These are phyloP conservation scores for Myripristis jacobus DNA, from an alignment of 2,797 vertebrate genomes.

Conservation along the genomic window DNA sequence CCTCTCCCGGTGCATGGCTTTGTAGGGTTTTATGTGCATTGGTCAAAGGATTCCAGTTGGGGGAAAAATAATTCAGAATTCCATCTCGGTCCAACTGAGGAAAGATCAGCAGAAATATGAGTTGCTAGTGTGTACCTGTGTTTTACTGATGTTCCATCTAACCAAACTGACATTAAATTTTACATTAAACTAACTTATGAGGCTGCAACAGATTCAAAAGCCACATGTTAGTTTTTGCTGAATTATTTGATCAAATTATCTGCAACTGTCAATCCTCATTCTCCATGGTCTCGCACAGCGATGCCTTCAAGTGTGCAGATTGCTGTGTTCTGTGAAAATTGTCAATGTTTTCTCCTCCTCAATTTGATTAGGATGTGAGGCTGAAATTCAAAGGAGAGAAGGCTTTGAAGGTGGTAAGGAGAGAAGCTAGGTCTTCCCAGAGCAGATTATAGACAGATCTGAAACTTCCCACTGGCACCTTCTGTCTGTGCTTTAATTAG, in stretches of 20 bases:
- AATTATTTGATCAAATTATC: slow-evolving; percentile 13
- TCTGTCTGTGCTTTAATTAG: slow-evolving; percentile 60
- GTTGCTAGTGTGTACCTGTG: neutral
- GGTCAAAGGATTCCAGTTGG: slow-evolving; percentile 6
- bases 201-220: neutral
- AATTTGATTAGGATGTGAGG: slow-evolving; percentile 70
- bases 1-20: slow-evolving; percentile 61
- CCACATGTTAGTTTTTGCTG: neutral
- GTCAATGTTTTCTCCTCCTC: slow-evolving; percentile 64
- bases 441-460: slow-evolving; percentile 72
- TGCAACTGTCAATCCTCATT: slow-evolving; percentile 6
- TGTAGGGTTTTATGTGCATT: slow-evolving; percentile 46
- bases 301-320: slow-evolving; percentile 63
- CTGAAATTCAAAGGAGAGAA: slow-evolving; percentile 48
- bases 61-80: slow-evolving; percentile 18
- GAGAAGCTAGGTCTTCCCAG: slow-evolving; percentile 63
- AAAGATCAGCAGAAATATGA: neutral
- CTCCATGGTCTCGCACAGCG: slow-evolving; percentile 26
- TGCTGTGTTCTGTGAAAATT: slow-evolving; percentile 52
- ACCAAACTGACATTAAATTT: neutral
- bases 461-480: slow-evolving; percentile 72
- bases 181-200: neutral
- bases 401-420: slow-evolving; percentile 63
- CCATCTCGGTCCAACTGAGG: slow-evolving; percentile 8
- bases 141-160: neutral